These are phyloP conservation scores for Oreochromis tanganicae DNA, from an alignment of 2,113 vertebrate species.

Conservation along the genomic window DNA sequence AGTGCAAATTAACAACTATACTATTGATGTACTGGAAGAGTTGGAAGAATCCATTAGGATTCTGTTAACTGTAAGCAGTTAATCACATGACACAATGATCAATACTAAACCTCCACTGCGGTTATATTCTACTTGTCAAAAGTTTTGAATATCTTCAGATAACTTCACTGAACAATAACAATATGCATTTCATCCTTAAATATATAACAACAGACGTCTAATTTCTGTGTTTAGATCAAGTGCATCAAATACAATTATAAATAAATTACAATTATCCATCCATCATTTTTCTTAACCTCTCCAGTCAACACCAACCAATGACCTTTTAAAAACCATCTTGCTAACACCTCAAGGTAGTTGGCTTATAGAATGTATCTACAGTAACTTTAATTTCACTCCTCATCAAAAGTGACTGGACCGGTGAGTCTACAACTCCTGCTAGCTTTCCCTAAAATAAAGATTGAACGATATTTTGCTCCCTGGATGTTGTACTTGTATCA, in stretches of 20 bases:
- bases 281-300: not conserved
- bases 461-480: not conserved
- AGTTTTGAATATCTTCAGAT: not conserved
- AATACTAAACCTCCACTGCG: not conserved
- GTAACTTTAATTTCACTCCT: not conserved
- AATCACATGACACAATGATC: not conserved
- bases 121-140: not conserved
- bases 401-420: not conserved
- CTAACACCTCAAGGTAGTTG: not conserved
- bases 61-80: not conserved
- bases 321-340: not conserved
- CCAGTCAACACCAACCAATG: not conserved
- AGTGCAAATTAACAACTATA: not conserved
- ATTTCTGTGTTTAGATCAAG: not conserved
- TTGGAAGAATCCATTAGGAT: not conserved
- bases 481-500: not conserved
- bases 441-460: not conserved
- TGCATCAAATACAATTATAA: not conserved
- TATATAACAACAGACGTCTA: not conserved
- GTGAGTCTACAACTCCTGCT: not conserved
- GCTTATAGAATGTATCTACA: rapidly evolving
- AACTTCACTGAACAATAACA: not conserved
- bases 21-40: not conserved
- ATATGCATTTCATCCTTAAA: not conserved
- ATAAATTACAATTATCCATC: no score